Evolutionary conservation across 2,888 invertebrate species (phyloP).

Genomic region (Hirtodrosophila confusa): DNA sequence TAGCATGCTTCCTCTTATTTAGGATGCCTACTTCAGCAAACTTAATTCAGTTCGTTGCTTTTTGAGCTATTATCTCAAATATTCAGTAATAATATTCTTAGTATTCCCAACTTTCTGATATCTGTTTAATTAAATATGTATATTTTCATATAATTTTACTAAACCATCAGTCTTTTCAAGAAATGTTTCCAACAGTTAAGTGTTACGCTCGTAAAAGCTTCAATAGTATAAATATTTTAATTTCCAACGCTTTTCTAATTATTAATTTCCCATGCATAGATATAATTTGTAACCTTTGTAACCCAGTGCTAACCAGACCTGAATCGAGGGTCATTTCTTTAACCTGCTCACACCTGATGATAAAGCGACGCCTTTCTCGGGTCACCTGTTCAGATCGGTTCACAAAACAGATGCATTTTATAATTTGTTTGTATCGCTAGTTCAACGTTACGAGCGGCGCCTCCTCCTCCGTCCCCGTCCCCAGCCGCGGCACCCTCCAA

Average conservation of each 20-base stretch:
- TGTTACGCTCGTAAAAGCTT: no score
- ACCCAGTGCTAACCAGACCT: constrained; percentile 31
- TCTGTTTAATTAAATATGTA: no score
- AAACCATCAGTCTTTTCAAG: no score
- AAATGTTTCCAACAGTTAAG: no score
- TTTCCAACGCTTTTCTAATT: constrained; percentile 21
- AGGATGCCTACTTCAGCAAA: no score
- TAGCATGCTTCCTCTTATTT: no score
- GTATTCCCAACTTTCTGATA: no score
- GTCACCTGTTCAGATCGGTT: constrained; percentile 36
- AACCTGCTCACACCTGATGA: constrained; percentile 37
- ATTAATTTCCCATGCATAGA: constrained; percentile 15
- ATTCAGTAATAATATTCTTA: no score
- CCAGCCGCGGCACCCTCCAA: neutral
- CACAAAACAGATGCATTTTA: constrained; percentile 63
- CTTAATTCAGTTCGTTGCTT: no score
- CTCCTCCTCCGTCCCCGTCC: constrained; percentile 18
- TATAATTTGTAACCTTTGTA: constrained; percentile 27
- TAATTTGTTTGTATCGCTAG: constrained; percentile 67
- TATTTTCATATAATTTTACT: no score
- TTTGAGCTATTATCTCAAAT: no score
- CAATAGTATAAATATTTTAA: neutral
- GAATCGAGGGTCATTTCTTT: constrained; percentile 23
- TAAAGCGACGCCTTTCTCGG: constrained; percentile 49
- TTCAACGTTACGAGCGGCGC: constrained; percentile 47